Base-by-base conservation (phyloP, 2,797 vertebrate species). In the Amblyraja radiata region DNA sequence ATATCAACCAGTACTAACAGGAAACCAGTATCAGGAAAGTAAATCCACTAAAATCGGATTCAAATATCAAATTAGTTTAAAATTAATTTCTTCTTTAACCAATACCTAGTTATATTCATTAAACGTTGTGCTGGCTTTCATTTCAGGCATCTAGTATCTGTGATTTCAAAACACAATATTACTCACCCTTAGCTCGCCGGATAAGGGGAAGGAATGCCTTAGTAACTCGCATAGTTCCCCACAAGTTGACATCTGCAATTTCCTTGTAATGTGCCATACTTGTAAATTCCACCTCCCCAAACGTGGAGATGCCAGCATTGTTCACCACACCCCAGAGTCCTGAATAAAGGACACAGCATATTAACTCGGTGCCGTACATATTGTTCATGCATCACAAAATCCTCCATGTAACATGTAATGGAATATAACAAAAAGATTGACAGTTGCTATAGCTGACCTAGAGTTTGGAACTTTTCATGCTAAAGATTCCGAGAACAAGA, bases 241-340 rank as follows among this genome's bases (percentile, higher is more conserved):
- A 98, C 9, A 98, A 95, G 95, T 98, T 98, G 95, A 98, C 95
- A 93, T 98, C 98, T 32, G 97, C 96, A 93, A 98, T 95, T 81
- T 97, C 95, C 95, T 96, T 97, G 96, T 98, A 98, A 32, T 95
- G 96, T 79, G 98, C 96, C 93, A 98, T 93, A 93, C 96, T 96
- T 13, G 97, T 97, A 94, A 98, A 98, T 95, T 98, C 98, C 83
- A 98, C 97, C 68, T 98, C 97, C 90, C 98, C 97, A 0, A 98
- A 98, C 0, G 96, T 96, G 0, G 97, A 97, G 81, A 97, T 61
- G 0, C 97, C 97, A 0, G 98, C 97, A 0, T 98, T 98, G 95
- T 98, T 98, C 94, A 98, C 97, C 93, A 98, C 94, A 6, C 97
- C 98, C 98, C 98, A 99, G 93, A 98, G 96, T 95, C 97, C 98